Percentiles rank a stretch among this genome's conserved stretches.
Conservation (phyloP, 23 tunicate species). For the Oikopleura vanhoeffeni region DNA sequence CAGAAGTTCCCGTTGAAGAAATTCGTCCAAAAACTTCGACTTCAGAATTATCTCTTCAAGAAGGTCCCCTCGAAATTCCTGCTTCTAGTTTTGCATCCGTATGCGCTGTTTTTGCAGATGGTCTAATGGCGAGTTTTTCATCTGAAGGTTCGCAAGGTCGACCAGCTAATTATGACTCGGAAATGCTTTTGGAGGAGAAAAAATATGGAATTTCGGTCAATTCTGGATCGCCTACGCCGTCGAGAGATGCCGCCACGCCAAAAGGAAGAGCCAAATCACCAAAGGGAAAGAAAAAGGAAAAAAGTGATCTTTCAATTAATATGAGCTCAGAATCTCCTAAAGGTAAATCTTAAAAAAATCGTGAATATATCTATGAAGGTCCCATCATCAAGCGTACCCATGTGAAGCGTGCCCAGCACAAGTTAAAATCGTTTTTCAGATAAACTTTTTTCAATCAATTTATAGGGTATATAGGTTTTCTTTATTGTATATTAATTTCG, state of each 20-base stretch:
- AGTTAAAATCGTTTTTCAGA: no score
- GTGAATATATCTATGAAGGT: no score
- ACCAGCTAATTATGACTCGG: not conserved
- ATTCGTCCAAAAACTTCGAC: not conserved
- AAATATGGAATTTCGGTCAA: not conserved
- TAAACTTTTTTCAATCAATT: no score
- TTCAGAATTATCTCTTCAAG: not conserved
- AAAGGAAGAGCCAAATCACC: not conserved
- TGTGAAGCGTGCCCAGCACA: no score
- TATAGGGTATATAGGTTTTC: no score
- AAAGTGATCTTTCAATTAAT: not conserved
- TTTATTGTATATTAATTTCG: no score
- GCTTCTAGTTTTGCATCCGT: not conserved
- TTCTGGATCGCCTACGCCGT: not conserved
- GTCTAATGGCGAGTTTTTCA: not conserved
- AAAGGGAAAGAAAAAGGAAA: conserved; percentile 9
- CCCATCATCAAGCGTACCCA: no score
- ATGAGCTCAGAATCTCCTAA: not conserved
- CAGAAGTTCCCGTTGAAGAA: not conserved
- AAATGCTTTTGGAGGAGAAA: not conserved
- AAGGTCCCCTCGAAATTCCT: not conserved
- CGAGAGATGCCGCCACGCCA: not conserved
- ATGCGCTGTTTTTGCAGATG: not conserved
- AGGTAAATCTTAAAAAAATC: not conserved
- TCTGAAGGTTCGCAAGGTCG: not conserved